These are phyloP conservation scores for Leptogaster cylindrica DNA, from an alignment of 2,888 invertebrate species.

Conservation along the genomic window DNA sequence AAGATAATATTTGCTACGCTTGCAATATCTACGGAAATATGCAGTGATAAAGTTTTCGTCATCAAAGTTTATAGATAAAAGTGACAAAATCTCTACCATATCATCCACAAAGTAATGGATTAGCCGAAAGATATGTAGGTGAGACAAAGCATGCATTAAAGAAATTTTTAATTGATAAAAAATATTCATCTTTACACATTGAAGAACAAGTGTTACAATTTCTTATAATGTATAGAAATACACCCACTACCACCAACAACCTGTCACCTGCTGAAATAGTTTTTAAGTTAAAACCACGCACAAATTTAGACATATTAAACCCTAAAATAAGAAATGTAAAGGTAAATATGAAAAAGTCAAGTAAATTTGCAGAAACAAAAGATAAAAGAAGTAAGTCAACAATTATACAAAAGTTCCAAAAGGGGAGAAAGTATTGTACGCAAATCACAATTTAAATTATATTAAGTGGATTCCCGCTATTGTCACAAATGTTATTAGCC, in stretches of 20 bases:
- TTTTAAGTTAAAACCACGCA: background rate
- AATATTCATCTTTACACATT: background rate
- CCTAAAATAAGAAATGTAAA: background rate
- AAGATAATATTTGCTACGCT: slow-evolving; percentile 49
- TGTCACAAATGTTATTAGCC: no score
- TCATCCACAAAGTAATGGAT: slow-evolving; percentile 49
- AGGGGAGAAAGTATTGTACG: no score
- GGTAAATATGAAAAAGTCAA: background rate
- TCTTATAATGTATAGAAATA: background rate
- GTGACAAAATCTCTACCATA: slow-evolving; percentile 49
- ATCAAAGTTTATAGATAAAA: slow-evolving; percentile 28
- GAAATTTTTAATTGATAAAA: slow-evolving; percentile 43
- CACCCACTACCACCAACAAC: background rate
- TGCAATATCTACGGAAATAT: slow-evolving; percentile 48
- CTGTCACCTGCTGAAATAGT: background rate
- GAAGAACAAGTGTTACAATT: background rate
- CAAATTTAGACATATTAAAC: background rate
- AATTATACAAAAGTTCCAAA: no score
- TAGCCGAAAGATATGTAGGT: slow-evolving; percentile 49
- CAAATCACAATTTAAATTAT: no score
- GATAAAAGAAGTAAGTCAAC: no score
- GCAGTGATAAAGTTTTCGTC: slow-evolving; percentile 49
- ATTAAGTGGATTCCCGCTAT: no score
- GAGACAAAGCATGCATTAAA: slow-evolving; percentile 47
- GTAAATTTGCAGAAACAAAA: background rate